A percentile compares a stretch with the other conserved stretches of the same genome.
Evolutionary conservation across 2,797 vertebrate species (phyloP).

Genomic region (Helarctos malayanus): DNA sequence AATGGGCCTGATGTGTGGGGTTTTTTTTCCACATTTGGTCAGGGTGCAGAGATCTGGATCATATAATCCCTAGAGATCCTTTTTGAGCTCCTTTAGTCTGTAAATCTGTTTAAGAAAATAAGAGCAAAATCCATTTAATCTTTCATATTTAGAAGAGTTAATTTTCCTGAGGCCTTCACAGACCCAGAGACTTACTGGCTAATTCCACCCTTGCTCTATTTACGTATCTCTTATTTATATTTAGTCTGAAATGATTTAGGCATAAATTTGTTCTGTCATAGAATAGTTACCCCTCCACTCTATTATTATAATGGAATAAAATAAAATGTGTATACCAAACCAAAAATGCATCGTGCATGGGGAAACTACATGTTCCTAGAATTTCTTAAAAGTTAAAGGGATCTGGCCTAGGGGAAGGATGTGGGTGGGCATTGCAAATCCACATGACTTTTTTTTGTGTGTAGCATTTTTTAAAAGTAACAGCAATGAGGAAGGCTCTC

Average conservation of each 20-base stretch:
- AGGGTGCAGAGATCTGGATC: not conserved
- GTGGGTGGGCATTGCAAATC: not conserved
- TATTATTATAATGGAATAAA: not conserved
- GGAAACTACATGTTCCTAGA: not conserved
- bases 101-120: conserved; percentile 32
- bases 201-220: not conserved
- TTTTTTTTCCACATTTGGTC: rapidly evolving
- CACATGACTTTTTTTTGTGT: not conserved
- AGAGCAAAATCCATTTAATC: not conserved
- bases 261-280: not conserved
- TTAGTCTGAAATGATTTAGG: not conserved
- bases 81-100: not conserved
- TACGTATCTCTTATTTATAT: not conserved
- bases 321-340: not conserved
- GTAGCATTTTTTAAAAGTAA: not conserved
- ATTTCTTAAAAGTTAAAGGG: not conserved
- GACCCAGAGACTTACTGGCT: not conserved
- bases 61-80: not conserved
- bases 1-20: not conserved
- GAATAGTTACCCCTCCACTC: not conserved
- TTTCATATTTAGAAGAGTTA: not conserved
- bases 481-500: not conserved
- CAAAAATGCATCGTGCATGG: not conserved
- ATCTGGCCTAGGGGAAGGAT: not conserved
- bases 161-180: not conserved